A percentile compares a stretch with the other conserved stretches of the same genome.
These are phyloP conservation scores for Disparrhopalites patrizii DNA, from an alignment of 2,888 invertebrate species.

Conservation along the genomic window DNA sequence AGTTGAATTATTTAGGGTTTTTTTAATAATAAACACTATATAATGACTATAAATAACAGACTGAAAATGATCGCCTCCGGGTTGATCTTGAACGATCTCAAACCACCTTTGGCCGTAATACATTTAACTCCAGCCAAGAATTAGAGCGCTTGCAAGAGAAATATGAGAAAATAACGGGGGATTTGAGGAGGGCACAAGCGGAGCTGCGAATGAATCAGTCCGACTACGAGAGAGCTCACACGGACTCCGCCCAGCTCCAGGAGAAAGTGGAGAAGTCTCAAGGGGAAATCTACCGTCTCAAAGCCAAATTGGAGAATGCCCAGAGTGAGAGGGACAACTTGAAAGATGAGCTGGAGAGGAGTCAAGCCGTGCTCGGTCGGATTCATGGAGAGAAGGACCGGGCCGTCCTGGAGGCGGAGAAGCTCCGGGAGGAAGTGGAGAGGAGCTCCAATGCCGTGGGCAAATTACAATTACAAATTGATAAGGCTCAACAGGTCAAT, in stretches of 20 bases:
- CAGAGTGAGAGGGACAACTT: slow-evolving; percentile 90
- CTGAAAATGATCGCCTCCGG: slow-evolving; percentile 58
- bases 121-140: slow-evolving; percentile 76
- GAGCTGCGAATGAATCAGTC: slow-evolving; percentile 64
- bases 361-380: slow-evolving; percentile 75
- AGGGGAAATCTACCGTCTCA: slow-evolving; percentile 89
- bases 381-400: slow-evolving; percentile 85
- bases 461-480: slow-evolving; percentile 85
- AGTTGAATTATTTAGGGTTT: too few species aligned
- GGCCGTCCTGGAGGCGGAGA: slow-evolving; percentile 77
- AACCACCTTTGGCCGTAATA: slow-evolving; percentile 76
- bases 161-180: slow-evolving; percentile 78
- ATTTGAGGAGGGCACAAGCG: slow-evolving; percentile 80
- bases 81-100: slow-evolving; percentile 80
- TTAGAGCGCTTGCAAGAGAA: slow-evolving; percentile 57
- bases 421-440: slow-evolving; percentile 81
- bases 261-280: slow-evolving; percentile 92
- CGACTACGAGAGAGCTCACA: slow-evolving; percentile 79
- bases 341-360: slow-evolving; percentile 84
- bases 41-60: slow-evolving; percentile 32
- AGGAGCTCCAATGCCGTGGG: slow-evolving; percentile 82
- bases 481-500: slow-evolving; percentile 80
- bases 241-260: slow-evolving; percentile 77
- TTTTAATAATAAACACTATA: too few species aligned
- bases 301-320: slow-evolving; percentile 90